Evolutionary conservation across 2,113 vertebrate species (phyloP).

Genomic region (Sturnus vulgaris): DNA sequence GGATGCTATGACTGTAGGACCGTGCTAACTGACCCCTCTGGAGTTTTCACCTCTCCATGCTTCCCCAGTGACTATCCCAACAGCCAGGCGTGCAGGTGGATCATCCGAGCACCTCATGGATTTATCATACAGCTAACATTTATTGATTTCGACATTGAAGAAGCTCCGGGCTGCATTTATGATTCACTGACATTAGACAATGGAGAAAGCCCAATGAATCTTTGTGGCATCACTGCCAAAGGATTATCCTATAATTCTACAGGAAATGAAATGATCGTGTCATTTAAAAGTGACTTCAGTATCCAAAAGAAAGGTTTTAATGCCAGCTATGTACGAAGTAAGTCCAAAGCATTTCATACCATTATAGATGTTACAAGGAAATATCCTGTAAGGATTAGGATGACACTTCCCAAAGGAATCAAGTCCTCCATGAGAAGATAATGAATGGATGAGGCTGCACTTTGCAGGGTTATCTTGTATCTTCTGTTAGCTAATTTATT

Average conservation of each 20-base stretch:
- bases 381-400: not conserved
- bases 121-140: conserved; percentile 93
- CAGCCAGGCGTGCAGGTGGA: conserved; percentile 85
- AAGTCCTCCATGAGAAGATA: not conserved
- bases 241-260: conserved; percentile 93
- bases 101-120: conserved; percentile 85
- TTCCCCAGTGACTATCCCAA: conserved; percentile 89
- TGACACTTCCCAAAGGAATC: not conserved
- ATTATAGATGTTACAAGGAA: not conserved
- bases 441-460: not conserved
- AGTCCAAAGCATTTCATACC: conserved; percentile 5
- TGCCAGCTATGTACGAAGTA: conserved; percentile 84
- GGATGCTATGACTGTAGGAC: conserved; percentile 83
- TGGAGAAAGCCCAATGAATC: conserved; percentile 78
- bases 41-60: conserved; percentile 88
- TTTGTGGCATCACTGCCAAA: conserved; percentile 91
- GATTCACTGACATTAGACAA: conserved; percentile 84
- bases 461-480: not conserved
- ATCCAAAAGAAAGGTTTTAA: conserved; percentile 95
- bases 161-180: conserved; percentile 90
- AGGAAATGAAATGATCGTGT: conserved; percentile 87
- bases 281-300: conserved; percentile 93
- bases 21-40: conserved; percentile 76
- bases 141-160: conserved; percentile 94
- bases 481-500: not conserved